Evolutionary conservation across 2,888 invertebrate species (phyloP).

Genomic region (Synergus itoensis): DNA sequence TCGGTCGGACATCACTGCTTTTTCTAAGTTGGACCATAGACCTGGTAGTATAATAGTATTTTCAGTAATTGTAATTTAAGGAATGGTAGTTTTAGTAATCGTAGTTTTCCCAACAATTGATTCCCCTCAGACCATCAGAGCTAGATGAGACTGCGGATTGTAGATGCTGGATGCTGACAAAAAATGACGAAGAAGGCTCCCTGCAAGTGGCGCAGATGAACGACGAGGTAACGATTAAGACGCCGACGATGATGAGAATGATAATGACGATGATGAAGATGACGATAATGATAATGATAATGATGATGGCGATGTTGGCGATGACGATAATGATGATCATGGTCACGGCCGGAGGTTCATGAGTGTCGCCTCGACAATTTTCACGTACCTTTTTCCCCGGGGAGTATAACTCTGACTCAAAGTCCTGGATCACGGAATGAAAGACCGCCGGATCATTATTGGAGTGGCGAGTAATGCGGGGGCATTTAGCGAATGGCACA

Average conservation of each 20-base stretch:
- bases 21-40: neutral
- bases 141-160: constrained; percentile 37
- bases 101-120: too few species aligned
- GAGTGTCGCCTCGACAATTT: constrained; percentile 41
- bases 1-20: constrained; percentile 41
- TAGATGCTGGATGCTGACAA: constrained; percentile 9
- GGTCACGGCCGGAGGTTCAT: constrained; percentile 48
- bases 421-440: constrained; percentile 50
- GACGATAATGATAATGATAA: constrained; percentile 20
- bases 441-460: constrained; percentile 53
- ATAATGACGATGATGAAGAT: constrained; percentile 24
- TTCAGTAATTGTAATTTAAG: too few species aligned
- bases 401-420: constrained; percentile 47
- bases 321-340: constrained; percentile 45
- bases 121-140: too few species aligned
- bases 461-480: constrained; percentile 56
- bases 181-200: constrained; percentile 11
- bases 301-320: neutral
- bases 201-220: constrained; percentile 31
- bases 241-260: constrained; percentile 17
- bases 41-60: neutral
- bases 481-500: constrained; percentile 56
- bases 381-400: constrained; percentile 45
- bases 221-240: constrained; percentile 31
- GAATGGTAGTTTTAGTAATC: too few species aligned